phyloP scores from a whole-genome alignment of 1,140 invertebrate species.

The Calephelis virginiensis region DNA sequence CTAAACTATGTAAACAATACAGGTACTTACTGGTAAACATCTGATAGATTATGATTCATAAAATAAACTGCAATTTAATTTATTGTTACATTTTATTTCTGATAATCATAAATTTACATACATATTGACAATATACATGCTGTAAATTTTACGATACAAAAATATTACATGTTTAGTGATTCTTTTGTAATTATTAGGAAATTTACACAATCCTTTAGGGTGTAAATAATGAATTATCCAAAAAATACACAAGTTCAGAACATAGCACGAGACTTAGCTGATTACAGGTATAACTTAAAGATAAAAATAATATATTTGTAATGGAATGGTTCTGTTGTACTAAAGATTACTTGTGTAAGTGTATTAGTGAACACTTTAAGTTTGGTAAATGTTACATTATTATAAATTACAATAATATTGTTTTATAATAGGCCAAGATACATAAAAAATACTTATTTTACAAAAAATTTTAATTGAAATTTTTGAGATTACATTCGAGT shows the following conservation, averaged over 20 bases:
- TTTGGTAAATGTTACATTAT: constrained; percentile 44
- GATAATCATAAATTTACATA: constrained; percentile 62
- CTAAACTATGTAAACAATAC: constrained; percentile 38
- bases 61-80: constrained; percentile 47
- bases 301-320: constrained; percentile 25
- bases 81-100: constrained; percentile 69
- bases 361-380: constrained; percentile 55
- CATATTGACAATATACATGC: constrained; percentile 62
- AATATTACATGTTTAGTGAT: constrained; percentile 46
- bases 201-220: constrained; percentile 16
- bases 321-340: constrained; percentile 69
- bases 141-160: constrained; percentile 71
- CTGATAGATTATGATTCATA: constrained; percentile 24
- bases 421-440: constrained; percentile 33
- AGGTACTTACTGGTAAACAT: constrained; percentile 57
- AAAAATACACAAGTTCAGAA: constrained; percentile 15
- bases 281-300: constrained; percentile 21
- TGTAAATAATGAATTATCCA: constrained; percentile 12
- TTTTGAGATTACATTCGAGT: constrained; percentile 65
- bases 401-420: constrained; percentile 26
- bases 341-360: constrained; percentile 35
- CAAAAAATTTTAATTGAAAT: constrained; percentile 38
- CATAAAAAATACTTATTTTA: constrained; percentile 25
- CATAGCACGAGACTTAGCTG: constrained; percentile 15
- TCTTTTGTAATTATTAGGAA: constrained; percentile 32